phyloP scores from a whole-genome alignment of 2,797 vertebrate genomes.

The Pelodytes ibericus region DNA sequence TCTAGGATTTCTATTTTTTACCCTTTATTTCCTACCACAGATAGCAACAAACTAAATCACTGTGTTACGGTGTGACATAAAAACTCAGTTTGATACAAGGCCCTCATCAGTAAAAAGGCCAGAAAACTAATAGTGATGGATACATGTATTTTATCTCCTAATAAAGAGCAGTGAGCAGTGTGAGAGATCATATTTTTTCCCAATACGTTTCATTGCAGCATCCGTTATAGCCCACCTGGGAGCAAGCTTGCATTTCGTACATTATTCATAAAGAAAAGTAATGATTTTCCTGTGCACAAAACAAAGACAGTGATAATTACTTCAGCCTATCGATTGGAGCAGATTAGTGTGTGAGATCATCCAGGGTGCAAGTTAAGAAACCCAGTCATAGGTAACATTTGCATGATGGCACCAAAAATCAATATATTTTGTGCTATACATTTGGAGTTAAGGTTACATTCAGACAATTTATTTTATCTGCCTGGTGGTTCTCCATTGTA shows the following conservation, averaged over 20 bases:
- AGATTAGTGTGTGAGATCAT: conserved; percentile 11
- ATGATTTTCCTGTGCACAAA: conserved; percentile 24
- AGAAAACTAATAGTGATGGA: conserved; percentile 10
- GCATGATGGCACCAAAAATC: not conserved
- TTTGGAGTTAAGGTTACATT: no score
- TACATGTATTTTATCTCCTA: not conserved
- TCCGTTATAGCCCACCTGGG: conserved; percentile 18
- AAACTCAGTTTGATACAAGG: not conserved
- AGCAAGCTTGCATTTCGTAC: conserved; percentile 21
- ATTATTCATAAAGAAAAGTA: conserved; percentile 29
- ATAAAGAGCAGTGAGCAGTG: conserved; percentile 16
- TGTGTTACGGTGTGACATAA: not conserved
- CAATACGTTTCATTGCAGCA: conserved; percentile 1
- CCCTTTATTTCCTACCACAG: no score
- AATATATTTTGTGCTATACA: no score
- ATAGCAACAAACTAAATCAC: not conserved
- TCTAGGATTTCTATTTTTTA: not conserved
- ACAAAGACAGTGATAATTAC: conserved; percentile 33
- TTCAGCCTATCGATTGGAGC: conserved; percentile 2
- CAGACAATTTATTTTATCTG: no score
- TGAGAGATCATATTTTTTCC: not conserved
- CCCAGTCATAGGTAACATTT: not conserved
- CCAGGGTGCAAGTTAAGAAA: not conserved
- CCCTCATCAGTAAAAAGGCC: not conserved
- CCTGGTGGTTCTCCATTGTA: no score